A percentile compares a stretch with the other conserved stretches of the same genome.
phyloP scores from a whole-genome alignment of 2,888 invertebrate genomes.

The Leptopilina syphax region DNA sequence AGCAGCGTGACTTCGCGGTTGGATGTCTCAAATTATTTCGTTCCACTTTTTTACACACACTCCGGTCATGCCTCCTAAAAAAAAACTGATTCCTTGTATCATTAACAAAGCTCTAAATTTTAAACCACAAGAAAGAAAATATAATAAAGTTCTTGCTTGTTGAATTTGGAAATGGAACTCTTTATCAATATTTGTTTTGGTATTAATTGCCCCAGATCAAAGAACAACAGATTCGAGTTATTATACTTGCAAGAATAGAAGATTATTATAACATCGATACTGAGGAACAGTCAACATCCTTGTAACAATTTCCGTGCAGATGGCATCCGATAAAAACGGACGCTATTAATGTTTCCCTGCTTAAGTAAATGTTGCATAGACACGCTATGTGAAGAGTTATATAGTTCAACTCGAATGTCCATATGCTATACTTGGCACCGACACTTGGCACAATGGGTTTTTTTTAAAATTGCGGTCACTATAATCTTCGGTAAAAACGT shows the following conservation, averaged over 20 bases:
- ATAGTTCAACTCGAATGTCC: constrained; percentile 29
- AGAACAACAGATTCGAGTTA: too few species aligned
- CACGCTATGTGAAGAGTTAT: constrained; percentile 24
- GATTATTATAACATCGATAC: neutral
- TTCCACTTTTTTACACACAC: constrained; percentile 61
- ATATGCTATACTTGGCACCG: constrained; percentile 32
- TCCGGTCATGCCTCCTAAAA: neutral
- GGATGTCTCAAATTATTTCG: constrained; percentile 64
- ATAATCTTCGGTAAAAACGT: constrained; percentile 25
- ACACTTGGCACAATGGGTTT: constrained; percentile 15
- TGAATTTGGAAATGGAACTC: too few species aligned
- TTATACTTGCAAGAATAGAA: neutral
- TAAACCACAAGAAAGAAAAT: neutral
- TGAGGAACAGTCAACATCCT: constrained; percentile 19
- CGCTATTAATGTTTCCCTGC: constrained; percentile 22
- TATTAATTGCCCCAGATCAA: too few species aligned
- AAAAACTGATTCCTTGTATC: neutral
- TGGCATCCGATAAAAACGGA: constrained; percentile 17
- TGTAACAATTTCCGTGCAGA: constrained; percentile 31
- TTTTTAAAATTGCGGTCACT: constrained; percentile 28
- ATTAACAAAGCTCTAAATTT: neutral
- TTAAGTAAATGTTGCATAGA: constrained; percentile 26
- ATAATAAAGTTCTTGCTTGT: too few species aligned
- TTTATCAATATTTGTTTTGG: too few species aligned
- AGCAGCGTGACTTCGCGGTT: constrained; percentile 40